Evolutionary conservation across 2,113 vertebrate genomes (phyloP).

Genomic region (Thalassarche chlororhynchos): DNA sequence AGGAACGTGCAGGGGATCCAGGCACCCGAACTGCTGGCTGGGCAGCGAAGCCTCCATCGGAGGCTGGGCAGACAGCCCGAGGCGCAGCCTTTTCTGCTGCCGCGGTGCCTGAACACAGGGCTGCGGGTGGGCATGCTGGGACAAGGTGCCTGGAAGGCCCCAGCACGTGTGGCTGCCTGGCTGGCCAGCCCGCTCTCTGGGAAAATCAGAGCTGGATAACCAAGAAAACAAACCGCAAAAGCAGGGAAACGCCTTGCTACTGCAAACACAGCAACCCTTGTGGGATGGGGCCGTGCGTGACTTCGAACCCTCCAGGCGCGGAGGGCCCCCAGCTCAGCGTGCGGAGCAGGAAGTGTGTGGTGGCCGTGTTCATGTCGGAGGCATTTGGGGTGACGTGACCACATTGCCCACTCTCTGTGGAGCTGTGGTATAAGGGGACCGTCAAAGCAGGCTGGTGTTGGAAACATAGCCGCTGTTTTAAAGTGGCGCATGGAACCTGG

Average conservation of each 20-base stretch:
- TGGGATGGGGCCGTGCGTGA: neutral
- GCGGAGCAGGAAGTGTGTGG: neutral
- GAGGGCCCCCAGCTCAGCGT: neutral
- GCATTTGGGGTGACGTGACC: neutral
- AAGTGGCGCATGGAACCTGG: neutral
- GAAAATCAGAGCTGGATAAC: neutral
- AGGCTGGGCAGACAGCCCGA: neutral
- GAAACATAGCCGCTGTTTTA: neutral
- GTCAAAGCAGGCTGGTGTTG: neutral
- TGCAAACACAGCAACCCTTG: neutral
- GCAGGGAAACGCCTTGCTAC: neutral
- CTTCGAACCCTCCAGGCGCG: accelerated
- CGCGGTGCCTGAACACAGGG: accelerated
- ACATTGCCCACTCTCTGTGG: neutral
- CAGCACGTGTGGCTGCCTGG: neutral
- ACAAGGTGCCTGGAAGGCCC: neutral
- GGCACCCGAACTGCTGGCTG: neutral
- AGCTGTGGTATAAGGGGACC: neutral
- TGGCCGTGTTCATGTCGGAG: accelerated
- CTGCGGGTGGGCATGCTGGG: too few species aligned
- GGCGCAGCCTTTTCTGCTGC: neutral
- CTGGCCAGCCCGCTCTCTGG: neutral
- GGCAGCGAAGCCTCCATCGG: accelerated
- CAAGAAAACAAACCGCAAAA: neutral
- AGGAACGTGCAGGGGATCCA: accelerated